Evolutionary conservation across 2,797 vertebrate genomes (phyloP).

Genomic region (Onychomys torridus): DNA sequence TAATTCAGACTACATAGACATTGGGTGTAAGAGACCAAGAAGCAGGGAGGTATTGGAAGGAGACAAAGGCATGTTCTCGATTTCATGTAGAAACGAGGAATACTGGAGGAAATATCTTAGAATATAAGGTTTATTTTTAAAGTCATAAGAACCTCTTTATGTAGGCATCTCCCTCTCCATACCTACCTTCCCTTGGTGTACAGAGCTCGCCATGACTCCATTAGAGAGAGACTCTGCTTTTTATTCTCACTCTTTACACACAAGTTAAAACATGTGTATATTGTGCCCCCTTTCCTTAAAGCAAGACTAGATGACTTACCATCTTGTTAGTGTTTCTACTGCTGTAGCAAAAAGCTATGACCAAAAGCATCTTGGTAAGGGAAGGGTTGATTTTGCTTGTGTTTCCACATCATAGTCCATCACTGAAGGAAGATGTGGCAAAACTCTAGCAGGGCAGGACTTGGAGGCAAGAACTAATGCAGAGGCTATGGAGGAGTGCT

Average conservation of each 20-base stretch:
- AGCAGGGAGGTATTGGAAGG: not conserved
- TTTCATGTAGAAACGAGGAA: not conserved
- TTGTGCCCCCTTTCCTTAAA: not conserved
- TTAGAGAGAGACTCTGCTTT: not conserved
- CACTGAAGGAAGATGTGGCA: not conserved
- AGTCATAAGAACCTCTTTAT: not conserved
- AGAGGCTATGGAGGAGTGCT: not conserved
- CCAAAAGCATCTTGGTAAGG: not conserved
- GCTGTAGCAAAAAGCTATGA: not conserved
- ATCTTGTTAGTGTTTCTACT: not conserved
- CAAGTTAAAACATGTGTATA: not conserved
- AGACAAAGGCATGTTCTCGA: not conserved
- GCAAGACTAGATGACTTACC: not conserved
- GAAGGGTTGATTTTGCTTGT: not conserved
- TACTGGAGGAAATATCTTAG: not conserved
- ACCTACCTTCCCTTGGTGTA: not conserved
- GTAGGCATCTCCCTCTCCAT: not conserved
- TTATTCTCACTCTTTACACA: not conserved
- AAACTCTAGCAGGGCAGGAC: not conserved
- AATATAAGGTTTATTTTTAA: slow-evolving; percentile 17
- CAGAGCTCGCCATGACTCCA: not conserved
- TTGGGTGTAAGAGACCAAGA: not conserved
- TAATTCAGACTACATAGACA: not conserved
- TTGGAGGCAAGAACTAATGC: not conserved
- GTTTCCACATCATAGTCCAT: not conserved